Evolutionary conservation across 2,888 invertebrate genomes (phyloP).

Genomic region (Hoplodrina ambigua): DNA sequence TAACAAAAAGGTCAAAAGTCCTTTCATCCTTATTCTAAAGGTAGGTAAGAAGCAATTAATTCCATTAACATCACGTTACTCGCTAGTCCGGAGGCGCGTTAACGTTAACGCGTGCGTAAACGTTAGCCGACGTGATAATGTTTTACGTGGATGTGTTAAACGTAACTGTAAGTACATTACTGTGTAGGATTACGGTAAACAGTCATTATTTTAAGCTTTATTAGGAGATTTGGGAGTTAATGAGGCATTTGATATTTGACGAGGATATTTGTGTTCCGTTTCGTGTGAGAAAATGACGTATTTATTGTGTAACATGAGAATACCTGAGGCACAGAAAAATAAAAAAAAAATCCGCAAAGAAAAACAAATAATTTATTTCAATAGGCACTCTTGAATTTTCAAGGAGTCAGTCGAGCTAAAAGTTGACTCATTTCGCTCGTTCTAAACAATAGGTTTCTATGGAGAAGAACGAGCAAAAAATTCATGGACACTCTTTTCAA

Average conservation of each 20-base stretch:
- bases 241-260: constrained; percentile 32
- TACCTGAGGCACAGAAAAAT: neutral
- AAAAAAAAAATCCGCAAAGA: no score
- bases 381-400: no score
- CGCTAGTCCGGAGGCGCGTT: constrained; percentile 9
- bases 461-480: no score
- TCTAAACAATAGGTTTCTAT: no score
- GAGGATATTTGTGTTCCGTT: constrained; percentile 3
- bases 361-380: no score
- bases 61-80: constrained; percentile 11
- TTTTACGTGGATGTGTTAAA: constrained; percentile 29
- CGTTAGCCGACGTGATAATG: constrained; percentile 43
- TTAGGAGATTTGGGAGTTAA: constrained; percentile 33
- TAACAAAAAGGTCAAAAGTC: neutral
- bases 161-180: constrained; percentile 26
- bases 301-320: neutral
- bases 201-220: constrained; percentile 41
- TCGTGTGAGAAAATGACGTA: neutral
- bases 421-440: no score
- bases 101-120: constrained; percentile 42
- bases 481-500: no score
- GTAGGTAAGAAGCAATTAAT: constrained; percentile 42
- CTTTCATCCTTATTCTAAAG: neutral
- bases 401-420: no score
- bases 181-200: constrained; percentile 37